Base-by-base conservation (phyloP, 2,888 invertebrate species). In the Drosophila nigricruria region DNA sequence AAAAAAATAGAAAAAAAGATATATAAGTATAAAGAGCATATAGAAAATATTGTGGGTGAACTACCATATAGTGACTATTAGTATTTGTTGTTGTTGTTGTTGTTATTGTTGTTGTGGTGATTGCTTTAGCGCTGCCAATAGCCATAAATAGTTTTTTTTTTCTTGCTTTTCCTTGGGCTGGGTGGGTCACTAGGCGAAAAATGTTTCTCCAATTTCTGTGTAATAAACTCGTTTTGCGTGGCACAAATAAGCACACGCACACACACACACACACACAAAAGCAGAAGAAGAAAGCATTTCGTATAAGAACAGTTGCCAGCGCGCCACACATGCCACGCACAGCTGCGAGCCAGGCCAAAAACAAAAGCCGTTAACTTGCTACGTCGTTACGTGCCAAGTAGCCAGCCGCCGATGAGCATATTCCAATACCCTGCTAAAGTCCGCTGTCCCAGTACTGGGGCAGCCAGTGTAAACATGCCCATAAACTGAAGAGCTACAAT, bases 141-240 rank as follows among this genome's bases (percentile, higher is more conserved):
- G 70, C 81, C 81, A 86, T 88, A 85, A 85, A 85, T 85, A 85
- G 83, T 84, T 81, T 53, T 56, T 68, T 66, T 59, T n/a, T 9
- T n/a, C 14, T 57, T 30, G 12, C 10, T 36, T 16, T 23, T 16
- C 0, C 10, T 10, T 2, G 18, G 34, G 27, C 25, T 23, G 47
- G 23, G 52, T 30, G 38, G 45, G 79, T 62, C 71, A 64, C 50
- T 43, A 36, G 70, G 73, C 59, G 71, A 42, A 73, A 66, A 75
- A 81, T 81, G 73, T 77, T 87, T 80, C 77, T 73, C 58, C 74
- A 67, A 77, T 87, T 81, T 82, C 75, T 56, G 61, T 71, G 84
- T 86, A 86, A 86, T 86, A 86, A 86, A 86, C 85, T 86, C 84
- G 87, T 86, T 86, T 80, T 80, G 80, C 81, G 66, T 78, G 74